Conservation (phyloP, 2,797 vertebrate species). For the Allobates femoralis region DNA sequence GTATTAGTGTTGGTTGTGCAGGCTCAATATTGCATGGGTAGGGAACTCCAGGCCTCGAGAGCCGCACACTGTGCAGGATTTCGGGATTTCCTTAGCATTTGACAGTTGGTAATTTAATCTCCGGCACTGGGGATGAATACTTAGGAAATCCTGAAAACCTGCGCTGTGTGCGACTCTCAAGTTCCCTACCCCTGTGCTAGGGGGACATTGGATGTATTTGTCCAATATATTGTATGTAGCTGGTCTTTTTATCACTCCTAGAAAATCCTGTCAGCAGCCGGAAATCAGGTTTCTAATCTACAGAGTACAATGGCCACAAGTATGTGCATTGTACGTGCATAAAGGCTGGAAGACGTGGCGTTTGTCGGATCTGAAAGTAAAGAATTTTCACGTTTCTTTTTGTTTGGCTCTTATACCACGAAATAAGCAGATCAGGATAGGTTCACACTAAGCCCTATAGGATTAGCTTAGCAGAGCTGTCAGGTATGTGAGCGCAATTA, state of each 20-base stretch:
- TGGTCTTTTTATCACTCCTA: background rate
- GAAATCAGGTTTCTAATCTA: background rate
- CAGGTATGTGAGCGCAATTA: conserved; percentile 23
- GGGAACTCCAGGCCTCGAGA: no score
- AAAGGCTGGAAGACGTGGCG: background rate
- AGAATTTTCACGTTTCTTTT: background rate
- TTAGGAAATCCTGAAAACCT: no score
- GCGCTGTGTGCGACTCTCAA: no score
- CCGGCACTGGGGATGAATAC: no score
- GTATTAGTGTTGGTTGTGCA: no score
- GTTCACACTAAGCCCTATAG: background rate
- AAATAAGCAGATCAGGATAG: conserved; percentile 8
- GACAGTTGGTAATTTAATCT: no score
- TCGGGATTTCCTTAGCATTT: no score
- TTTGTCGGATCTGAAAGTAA: background rate
- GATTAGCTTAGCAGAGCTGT: conserved; percentile 34
- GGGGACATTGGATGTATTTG: background rate
- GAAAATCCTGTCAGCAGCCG: background rate
- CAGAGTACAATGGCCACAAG: background rate
- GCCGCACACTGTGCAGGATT: no score
- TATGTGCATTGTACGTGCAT: no score
- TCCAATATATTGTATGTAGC: background rate
- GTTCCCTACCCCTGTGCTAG: no score
- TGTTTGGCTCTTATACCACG: background rate
- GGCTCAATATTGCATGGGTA: no score